phyloP scores from a whole-genome alignment of 2,113 vertebrate genomes.

The Ascaphus truei region DNA sequence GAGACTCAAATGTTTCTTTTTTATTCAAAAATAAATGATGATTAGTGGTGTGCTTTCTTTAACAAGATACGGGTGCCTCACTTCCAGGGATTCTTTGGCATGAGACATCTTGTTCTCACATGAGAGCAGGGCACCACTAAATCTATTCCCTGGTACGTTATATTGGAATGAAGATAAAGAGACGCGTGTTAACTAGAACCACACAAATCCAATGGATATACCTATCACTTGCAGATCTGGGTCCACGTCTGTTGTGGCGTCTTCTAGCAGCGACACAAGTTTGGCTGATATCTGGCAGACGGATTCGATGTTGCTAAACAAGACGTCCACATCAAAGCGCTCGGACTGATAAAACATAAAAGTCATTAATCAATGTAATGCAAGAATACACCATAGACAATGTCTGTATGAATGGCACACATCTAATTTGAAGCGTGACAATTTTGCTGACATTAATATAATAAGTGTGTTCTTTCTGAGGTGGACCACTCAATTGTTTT shows the following conservation, averaged over 20 bases:
- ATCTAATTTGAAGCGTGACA: too few species aligned
- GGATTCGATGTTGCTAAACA: slow-evolving; percentile 93
- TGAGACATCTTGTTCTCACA: neutral
- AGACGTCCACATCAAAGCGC: slow-evolving; percentile 77
- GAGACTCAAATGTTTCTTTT: too few species aligned
- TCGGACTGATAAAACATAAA: slow-evolving; percentile 67
- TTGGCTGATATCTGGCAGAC: slow-evolving; percentile 85
- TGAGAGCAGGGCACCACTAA: neutral
- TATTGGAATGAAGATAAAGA: slow-evolving; percentile 37
- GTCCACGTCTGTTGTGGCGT: slow-evolving; percentile 78
- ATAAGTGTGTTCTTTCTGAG: too few species aligned
- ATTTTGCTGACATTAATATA: too few species aligned
- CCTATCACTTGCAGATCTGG: slow-evolving; percentile 81
- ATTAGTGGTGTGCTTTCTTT: too few species aligned
- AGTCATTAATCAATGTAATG: neutral
- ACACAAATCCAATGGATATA: slow-evolving; percentile 67
- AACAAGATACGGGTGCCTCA: neutral
- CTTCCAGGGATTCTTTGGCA: neutral
- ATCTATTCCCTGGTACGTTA: slow-evolving; percentile 34
- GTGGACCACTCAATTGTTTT: too few species aligned
- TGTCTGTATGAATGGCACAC: too few species aligned
- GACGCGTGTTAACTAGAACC: too few species aligned
- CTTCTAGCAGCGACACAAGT: slow-evolving; percentile 77
- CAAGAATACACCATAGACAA: neutral
- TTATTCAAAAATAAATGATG: too few species aligned